Base-by-base conservation (phyloP, 2,113 vertebrate species). In the Peromyscus polionotus region DNA sequence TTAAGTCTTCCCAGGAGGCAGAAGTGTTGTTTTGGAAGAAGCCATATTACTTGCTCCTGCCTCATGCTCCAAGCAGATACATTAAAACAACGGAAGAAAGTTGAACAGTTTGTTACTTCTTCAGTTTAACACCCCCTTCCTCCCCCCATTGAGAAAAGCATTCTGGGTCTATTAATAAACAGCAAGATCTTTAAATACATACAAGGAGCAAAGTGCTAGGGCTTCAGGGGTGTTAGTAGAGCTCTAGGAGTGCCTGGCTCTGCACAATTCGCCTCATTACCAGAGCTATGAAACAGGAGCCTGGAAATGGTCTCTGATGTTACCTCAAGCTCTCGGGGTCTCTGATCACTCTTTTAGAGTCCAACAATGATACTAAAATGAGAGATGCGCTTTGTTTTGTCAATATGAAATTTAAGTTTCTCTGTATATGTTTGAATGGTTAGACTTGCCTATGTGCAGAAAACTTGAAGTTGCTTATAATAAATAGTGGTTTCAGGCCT, bases 1-100 rank as follows among this genome's bases (percentile, higher is more conserved):
- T 80, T 94, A 93, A 95, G 65, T 88, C 76, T 90, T 70, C 28
- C 59, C 39, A 75, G 80, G 73, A 94, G 84, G 63, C 88, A 92
- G 76, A 79, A 73, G 36, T 88, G 36, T 86, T 94, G 68, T 94
- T 88, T 76, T 59, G 65, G 51, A 92, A 75, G 72, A 89, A 95
- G 90, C 5, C 19, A 80, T 90, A 57, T 85, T 51, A 84, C 59
- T 70, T 26, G 7, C 1, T 42, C 22, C 68, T 68, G 36, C 5
- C 10, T 63, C 28, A 63, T 31, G 59, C 36, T 59, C 0, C 2
- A 1, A 45, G 65, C 33, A 85, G 16, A 90, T 48, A 88, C 72
- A 61, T 59, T 95, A 89, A 28, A 91, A 59, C 28, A 63, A 31
- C 76, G 51, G 67, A 90, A 94, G 80, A 97, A 59, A 91, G 63